phyloP scores from a whole-genome alignment of 2,797 vertebrate genomes.

The Chelon auratus region DNA sequence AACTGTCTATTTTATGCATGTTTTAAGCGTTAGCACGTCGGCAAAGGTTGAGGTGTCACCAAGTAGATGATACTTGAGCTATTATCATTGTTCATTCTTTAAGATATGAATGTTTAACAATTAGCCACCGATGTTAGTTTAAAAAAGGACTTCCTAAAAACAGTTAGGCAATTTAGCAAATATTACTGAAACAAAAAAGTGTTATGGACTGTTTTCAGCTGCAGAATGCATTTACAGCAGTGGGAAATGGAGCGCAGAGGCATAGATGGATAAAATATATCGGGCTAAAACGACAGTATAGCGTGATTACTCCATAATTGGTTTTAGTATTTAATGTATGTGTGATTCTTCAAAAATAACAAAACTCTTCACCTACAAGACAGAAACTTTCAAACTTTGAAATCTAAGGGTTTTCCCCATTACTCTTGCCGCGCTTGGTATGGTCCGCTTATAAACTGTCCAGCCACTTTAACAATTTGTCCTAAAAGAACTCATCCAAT shows the following conservation, averaged over 20 bases:
- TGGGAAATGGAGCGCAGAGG: neutral
- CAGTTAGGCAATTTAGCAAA: no score
- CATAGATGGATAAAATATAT: neutral
- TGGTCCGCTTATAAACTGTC: constrained; percentile 25
- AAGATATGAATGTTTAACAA: no score
- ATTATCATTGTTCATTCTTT: no score
- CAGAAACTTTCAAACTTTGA: neutral
- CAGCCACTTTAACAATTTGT: constrained; percentile 32
- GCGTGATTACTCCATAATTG: neutral
- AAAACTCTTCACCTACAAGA: neutral
- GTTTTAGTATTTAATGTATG: neutral
- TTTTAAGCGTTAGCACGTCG: no score
- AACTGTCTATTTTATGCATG: no score
- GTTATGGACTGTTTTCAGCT: no score
- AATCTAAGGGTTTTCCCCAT: constrained; percentile 9
- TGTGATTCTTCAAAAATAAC: constrained; percentile 6
- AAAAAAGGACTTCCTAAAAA: no score
- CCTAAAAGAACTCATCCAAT: constrained; percentile 9
- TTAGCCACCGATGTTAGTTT: no score
- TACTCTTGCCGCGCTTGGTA: constrained; percentile 13
- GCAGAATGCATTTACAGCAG: neutral
- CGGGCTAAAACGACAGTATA: neutral
- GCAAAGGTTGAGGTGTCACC: no score
- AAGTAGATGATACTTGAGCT: no score
- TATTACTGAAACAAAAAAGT: no score